phyloP scores from a whole-genome alignment of 2,888 invertebrate species.

The Sussaba pulchella region DNA sequence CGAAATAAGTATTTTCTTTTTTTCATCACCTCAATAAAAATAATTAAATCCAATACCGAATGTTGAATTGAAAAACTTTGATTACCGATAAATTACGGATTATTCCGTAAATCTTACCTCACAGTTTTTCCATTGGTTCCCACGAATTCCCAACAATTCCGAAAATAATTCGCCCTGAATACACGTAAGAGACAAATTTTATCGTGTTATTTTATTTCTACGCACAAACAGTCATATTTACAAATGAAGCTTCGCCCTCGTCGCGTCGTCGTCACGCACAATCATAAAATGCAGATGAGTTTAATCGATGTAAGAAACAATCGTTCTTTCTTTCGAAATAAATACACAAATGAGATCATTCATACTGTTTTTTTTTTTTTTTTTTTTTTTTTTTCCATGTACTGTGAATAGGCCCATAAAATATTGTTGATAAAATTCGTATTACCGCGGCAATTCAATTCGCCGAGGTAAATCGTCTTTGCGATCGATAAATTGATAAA shows the following conservation, averaged over 20 bases:
- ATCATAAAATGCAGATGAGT: slow-evolving; percentile 35
- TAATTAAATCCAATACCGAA: no score
- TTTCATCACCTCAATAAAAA: no score
- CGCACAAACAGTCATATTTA: slow-evolving; percentile 42
- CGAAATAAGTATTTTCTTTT: neutral
- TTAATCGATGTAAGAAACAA: slow-evolving; percentile 6
- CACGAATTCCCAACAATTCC: no score
- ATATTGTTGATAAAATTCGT: slow-evolving; percentile 24
- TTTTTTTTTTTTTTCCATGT: no score
- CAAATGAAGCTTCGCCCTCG: slow-evolving; percentile 22
- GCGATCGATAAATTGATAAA: neutral
- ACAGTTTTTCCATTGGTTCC: no score
- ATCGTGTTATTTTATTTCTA: slow-evolving; percentile 28
- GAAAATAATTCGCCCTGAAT: neutral
- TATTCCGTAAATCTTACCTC: no score
- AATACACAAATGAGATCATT: slow-evolving; percentile 56
- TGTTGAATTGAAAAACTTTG: no score
- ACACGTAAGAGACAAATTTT: neutral
- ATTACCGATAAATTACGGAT: no score
- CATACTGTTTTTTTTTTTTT: slow-evolving; percentile 28
- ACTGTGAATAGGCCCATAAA: slow-evolving; percentile 10
- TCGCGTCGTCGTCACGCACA: slow-evolving; percentile 1
- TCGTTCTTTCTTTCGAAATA: slow-evolving; percentile 35
- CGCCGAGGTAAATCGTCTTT: slow-evolving; percentile 1
- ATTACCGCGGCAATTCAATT: neutral